Conservation (phyloP, 2,113 vertebrate species). For the Sander vitreus region DNA sequence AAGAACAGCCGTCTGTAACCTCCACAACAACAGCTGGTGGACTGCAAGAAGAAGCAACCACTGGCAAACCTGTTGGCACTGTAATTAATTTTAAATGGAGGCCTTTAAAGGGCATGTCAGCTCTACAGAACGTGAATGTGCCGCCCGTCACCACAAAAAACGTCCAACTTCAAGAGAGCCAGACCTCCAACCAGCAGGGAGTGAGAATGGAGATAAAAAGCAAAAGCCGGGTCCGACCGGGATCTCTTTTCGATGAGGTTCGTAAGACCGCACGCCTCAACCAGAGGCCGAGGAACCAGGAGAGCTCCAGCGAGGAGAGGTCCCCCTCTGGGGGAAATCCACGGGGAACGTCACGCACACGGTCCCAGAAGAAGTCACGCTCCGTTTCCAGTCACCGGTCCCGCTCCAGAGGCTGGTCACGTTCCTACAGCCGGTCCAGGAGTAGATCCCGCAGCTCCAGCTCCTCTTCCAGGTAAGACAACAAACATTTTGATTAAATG, state of each 20-base stretch:
- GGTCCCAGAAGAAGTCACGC: conserved; percentile 89
- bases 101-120: conserved; percentile 89
- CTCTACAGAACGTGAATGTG: conserved; percentile 64
- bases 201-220: conserved; percentile 97
- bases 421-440: conserved; percentile 90
- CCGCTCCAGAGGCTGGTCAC: conserved; percentile 82
- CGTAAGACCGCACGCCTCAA: conserved; percentile 95
- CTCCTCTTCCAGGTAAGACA: conserved; percentile 89
- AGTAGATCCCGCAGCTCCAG: conserved; percentile 91
- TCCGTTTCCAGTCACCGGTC: conserved; percentile 90
- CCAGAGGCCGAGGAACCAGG: conserved; percentile 93
- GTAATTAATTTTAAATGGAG: conserved; percentile 91
- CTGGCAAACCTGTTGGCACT: conserved; percentile 56
- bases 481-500: neutral
- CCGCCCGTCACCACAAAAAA: conserved; percentile 65
- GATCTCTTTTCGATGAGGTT: conserved; percentile 97
- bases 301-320: conserved; percentile 94
- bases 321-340: conserved; percentile 83
- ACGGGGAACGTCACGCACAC: conserved; percentile 83
- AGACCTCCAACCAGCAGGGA: conserved; percentile 83
- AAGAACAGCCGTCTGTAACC: conserved; percentile 27
- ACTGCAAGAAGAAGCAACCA: conserved; percentile 59
- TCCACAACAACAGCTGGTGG: conserved; percentile 31
- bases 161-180: conserved; percentile 57
- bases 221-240: conserved; percentile 93